Evolutionary conservation across 2,113 vertebrate species (phyloP).

Genomic region (Eretmochelys imbricata): DNA sequence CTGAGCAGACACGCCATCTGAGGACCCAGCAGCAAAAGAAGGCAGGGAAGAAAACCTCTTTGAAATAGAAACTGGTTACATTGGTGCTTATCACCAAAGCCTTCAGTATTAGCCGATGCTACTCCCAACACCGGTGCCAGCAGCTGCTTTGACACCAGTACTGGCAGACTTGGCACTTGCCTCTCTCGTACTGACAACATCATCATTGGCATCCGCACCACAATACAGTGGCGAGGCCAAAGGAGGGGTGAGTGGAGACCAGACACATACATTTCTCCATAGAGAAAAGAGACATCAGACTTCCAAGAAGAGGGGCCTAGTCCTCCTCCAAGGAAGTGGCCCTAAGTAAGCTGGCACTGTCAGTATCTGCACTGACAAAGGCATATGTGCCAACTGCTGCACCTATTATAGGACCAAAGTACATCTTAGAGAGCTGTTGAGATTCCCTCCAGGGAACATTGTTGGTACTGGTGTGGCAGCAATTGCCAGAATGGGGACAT

Average conservation of each 20-base stretch:
- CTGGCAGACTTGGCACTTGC: background rate
- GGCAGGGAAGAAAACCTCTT: background rate
- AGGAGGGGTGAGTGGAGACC: background rate
- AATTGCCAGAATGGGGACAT: too few species aligned
- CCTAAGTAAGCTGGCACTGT: background rate
- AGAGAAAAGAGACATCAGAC: background rate
- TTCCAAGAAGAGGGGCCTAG: background rate
- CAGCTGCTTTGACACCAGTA: background rate
- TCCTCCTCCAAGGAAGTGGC: background rate
- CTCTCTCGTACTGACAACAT: background rate
- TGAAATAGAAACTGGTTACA: background rate
- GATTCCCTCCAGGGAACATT: background rate
- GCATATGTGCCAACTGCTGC: fast-evolving
- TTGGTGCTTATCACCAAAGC: background rate
- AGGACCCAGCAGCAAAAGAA: background rate
- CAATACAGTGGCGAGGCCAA: background rate
- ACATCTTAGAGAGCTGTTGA: background rate
- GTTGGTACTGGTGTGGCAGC: background rate
- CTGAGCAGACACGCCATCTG: background rate
- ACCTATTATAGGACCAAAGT: background rate
- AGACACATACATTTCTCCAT: background rate
- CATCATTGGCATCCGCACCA: background rate
- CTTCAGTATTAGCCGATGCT: background rate
- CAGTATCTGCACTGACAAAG: background rate
- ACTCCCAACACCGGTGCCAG: too few species aligned